Base-by-base conservation (phyloP, 2,797 vertebrate species). In the Mus spretus region DNA sequence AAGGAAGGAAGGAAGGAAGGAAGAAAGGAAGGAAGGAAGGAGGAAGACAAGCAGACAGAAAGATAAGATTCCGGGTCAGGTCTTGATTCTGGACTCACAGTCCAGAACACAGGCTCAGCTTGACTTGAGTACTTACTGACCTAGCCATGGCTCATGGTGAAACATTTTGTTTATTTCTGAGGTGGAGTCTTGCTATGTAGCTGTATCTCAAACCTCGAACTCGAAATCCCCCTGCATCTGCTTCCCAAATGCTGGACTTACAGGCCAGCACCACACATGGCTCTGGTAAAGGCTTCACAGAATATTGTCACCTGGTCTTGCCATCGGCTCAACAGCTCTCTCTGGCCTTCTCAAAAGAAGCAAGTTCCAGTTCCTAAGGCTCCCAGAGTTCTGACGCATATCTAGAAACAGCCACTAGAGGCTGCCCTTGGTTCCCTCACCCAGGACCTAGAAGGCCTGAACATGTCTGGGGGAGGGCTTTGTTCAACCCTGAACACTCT, bases 341-440 rank as follows among this genome's bases (percentile, higher is more conserved):
- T 72, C 31, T 12, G 82, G 67, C 82, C 65, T 65, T 6, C 8
- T 24, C n/a, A 53, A 70, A 12, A 13, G 0, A 28, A 72, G 2
- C 44, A 28, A 53, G 15, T 78, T 55, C 11, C 61, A 15, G 4
- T 50, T 31, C 31, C 55, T 22, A 44, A 90, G 75, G 37, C 61
- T 40, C 59, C 0, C 24, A 40, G 55, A 61, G 15, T 59, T 17
- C 57, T 12, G 14, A 1, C 83, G 82, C 37, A n/a, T 10, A 13
- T 81, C 65, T 12, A 74, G 47, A 37, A 67, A 59, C 0, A 17
- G 81, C 96, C 97, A 12, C 97, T 85, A 94, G 97, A 80, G 97
- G 96, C 55, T 92, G 65, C 93, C 14, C 85, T 47, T 82, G 70
- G 53, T 24, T 79, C 78, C 95, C 67, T 10, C 3, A 0, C 44